Percentiles rank a stretch among this genome's conserved stretches.
Evolutionary conservation across 92 coral and sea anemone genomes (phyloP).

Genomic region (Plumapathes pennacea): DNA sequence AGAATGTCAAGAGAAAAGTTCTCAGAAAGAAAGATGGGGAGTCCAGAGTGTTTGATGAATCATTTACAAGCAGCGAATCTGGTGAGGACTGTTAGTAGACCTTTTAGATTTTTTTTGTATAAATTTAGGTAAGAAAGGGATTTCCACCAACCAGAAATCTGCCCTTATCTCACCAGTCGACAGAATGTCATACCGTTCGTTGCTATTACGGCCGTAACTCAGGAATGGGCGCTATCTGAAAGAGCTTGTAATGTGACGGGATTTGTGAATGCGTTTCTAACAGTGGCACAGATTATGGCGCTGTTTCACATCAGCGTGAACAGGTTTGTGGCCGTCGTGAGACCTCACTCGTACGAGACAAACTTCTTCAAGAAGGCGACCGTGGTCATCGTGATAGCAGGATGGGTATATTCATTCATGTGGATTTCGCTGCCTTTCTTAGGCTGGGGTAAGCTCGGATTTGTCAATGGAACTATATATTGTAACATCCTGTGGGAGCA

Average conservation of each 20-base stretch:
- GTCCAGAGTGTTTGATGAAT: conserved; percentile 94
- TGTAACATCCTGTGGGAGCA: conserved; percentile 89
- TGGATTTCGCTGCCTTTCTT: conserved; percentile 90
- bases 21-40: conserved; percentile 82
- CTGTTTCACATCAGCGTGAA: conserved; percentile 85
- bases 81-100: no score
- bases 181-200: conserved; percentile 96
- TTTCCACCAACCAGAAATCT: no score
- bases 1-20: conserved; percentile 79
- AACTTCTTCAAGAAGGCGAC: conserved; percentile 70
- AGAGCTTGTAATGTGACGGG: conserved; percentile 71
- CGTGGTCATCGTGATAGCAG: conserved; percentile 47
- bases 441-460: conserved; percentile 96
- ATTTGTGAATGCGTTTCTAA: conserved; percentile 87
- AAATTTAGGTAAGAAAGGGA: no score
- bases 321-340: conserved; percentile 76
- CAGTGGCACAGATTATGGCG: conserved; percentile 94
- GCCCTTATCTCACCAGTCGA: no score
- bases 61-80: conserved; percentile 78
- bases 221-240: conserved; percentile 64
- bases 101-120: no score
- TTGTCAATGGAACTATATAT: conserved; percentile 75
- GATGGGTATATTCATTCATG: conserved; percentile 69
- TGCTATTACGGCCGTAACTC: conserved; percentile 61
- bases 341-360: conserved; percentile 83